Base-by-base conservation (phyloP, 2,797 vertebrate species). In the Bucorvus abyssinicus region DNA sequence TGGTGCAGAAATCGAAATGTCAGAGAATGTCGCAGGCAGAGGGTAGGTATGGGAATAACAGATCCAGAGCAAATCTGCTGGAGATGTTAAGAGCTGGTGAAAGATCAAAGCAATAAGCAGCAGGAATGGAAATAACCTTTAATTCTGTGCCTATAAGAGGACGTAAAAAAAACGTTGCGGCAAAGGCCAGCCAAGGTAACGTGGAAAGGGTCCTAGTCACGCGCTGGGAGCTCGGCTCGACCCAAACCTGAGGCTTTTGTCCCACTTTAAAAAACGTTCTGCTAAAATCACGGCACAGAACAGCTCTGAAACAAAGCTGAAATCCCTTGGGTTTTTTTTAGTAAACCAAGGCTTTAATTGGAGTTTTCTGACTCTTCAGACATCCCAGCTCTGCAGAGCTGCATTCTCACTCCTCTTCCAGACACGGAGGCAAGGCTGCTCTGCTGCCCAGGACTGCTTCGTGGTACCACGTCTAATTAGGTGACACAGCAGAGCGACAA, bases 161-260 rank as follows among this genome's bases (percentile, higher is more conserved):
- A 96, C 17, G 5, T 91, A 76, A 95, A 90, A 96, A 95, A 95
- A 93, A 56, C 12, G 9, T 19, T 94, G 85, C 92, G 77, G 87
- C 83, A 93, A 94, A 97, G 95, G 96, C 96, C 96, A 96, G 96
- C 95, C 97, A 97, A 95, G 96, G 93, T 95, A 97, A 97, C 69
- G 86, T 92, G 92, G 94, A 96, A 96, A 73, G 77, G 26, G 77
- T 86, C 93, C 95, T 94, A 63, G 84, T 50, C 86, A 85, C 90
- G 90, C 38, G 0, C 88, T 61, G 68, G 91, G 92, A 88, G 88
- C 75, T 87, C 59, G 67, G 90, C 77, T 96, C 47, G 2, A 11
- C 21, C 86, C 90, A 92, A 76, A 89, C 71, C 77, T 57, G 6
- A 9, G 6, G 57, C 78, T 95, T 79, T 71, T 91, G 92, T 85